Base-by-base conservation (phyloP, 1,140 invertebrate species). In the Trachelipus rathkii region DNA sequence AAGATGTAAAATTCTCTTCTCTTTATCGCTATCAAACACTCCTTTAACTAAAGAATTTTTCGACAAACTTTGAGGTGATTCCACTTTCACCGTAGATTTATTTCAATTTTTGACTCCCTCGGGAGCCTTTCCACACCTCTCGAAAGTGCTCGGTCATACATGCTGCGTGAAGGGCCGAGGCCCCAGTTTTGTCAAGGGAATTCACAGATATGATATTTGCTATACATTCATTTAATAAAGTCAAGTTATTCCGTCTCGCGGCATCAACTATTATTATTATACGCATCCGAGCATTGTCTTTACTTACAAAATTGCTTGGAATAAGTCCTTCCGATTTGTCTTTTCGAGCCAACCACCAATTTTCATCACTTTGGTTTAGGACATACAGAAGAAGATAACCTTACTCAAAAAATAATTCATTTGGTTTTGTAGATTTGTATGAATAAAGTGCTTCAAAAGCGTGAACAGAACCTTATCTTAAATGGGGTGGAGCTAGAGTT, bases 191-290 rank as follows among this genome's bases (percentile, higher is more conserved):
- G 84, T 92, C 91, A 77, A 92, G 84, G 74, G 88, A 87, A 82
- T 91, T 91, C 21, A 89, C 88, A 44, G 90, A 91, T 76, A 92
- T 89, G 70, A 89, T 87, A 83, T 90, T 88, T 72, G 83, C 82
- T 10, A 92, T 82, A 82, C 90, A 91, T 84, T 92, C 90, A 74
- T 83, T 82, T 73, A 92, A 82, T 81, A 91, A 89, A 6, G 84
- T 85, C 6, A 90, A 81, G 82, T 92, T 92, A 19, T 91, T 91
- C 78, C 91, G 84, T 82, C 89, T 89, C 2, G 90, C 90, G 79
- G 90, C 91, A 84, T 92, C 91, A 82, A 92, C 90, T n/a, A n/a
- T n/a, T n/a, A n/a, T n/a, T n/a, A n/a, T n/a, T 23, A 92, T 82
- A 15, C 91, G 90, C 77, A 88, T 85, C 74, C 90, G 86, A 67